Conservation (phyloP, 2,113 vertebrate genomes). For the Nothoprocta pentlandii region DNA sequence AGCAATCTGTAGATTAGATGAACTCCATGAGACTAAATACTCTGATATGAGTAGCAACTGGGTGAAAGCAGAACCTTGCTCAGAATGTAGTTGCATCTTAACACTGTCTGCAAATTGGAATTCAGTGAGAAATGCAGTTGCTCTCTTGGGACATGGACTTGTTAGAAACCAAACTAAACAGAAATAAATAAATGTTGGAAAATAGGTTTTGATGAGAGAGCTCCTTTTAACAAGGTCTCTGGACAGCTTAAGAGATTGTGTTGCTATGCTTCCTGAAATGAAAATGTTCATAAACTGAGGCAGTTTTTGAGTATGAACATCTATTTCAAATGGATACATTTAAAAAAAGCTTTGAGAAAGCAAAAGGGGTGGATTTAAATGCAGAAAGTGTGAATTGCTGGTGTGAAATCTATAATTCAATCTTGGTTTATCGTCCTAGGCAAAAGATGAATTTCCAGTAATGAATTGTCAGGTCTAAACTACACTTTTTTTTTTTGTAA, state of each 20-base stretch:
- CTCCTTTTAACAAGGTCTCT: not conserved
- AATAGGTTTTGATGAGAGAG: not conserved
- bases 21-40: constrained; percentile 31
- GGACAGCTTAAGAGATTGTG: not conserved
- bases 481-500: constrained; percentile 29
- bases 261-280: not conserved
- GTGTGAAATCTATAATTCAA: constrained; percentile 67
- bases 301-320: constrained; percentile 35
- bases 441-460: constrained; percentile 58
- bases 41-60: not conserved
- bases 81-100: not conserved
- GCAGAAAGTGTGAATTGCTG: not conserved
- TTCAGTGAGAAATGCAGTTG: not conserved
- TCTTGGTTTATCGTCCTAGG: constrained; percentile 65
- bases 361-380: constrained; percentile 37
- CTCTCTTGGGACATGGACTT: not conserved
- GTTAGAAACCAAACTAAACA: not conserved
- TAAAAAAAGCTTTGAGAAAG: constrained; percentile 40
- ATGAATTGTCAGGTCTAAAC: constrained; percentile 56
- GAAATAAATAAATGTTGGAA: not conserved
- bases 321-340: constrained; percentile 63
- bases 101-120: not conserved
- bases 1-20: not conserved
- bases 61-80: not conserved
- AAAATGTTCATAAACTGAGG: not conserved